phyloP scores from a whole-genome alignment of 2,888 invertebrate genomes.

The Coronaproctus castanopsis region DNA sequence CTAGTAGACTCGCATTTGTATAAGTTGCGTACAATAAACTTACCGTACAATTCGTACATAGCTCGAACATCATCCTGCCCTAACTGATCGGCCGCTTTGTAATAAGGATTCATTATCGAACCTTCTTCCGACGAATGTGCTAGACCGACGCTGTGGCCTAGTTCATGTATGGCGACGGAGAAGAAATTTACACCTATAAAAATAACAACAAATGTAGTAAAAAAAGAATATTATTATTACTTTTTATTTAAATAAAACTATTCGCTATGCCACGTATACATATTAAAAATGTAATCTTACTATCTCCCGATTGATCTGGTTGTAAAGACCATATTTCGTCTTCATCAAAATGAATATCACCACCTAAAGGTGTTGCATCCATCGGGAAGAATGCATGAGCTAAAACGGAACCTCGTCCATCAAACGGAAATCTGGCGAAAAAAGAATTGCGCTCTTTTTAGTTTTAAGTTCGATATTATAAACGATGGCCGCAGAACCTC shows the following conservation, averaged over 20 bases:
- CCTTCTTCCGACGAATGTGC: conserved; percentile 69
- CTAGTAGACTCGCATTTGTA: too few species aligned
- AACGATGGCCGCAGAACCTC: too few species aligned
- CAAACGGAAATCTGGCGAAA: conserved; percentile 54
- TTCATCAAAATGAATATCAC: conserved; percentile 82
- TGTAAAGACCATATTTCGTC: conserved; percentile 65
- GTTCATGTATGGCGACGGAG: conserved; percentile 79
- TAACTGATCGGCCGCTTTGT: conserved; percentile 36
- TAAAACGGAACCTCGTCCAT: conserved; percentile 71
- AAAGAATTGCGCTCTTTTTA: background rate
- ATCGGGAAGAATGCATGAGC: conserved; percentile 90
- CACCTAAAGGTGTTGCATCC: conserved; percentile 43
- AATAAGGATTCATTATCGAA: conserved; percentile 85
- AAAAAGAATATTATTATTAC: background rate
- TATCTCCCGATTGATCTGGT: conserved; percentile 20
- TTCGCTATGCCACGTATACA: background rate
- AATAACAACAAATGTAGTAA: background rate
- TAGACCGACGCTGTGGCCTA: conserved; percentile 75
- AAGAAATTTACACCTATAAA: conserved; percentile 33
- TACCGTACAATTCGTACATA: conserved; percentile 73
- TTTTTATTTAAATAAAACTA: background rate
- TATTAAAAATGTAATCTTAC: conserved; percentile 10
- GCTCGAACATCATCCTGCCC: conserved; percentile 52
- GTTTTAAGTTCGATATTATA: background rate
- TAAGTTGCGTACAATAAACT: too few species aligned